A percentile compares a stretch with the other conserved stretches of the same genome.
Conservation (phyloP, 1,140 invertebrate species). For the Asobara japonica region DNA sequence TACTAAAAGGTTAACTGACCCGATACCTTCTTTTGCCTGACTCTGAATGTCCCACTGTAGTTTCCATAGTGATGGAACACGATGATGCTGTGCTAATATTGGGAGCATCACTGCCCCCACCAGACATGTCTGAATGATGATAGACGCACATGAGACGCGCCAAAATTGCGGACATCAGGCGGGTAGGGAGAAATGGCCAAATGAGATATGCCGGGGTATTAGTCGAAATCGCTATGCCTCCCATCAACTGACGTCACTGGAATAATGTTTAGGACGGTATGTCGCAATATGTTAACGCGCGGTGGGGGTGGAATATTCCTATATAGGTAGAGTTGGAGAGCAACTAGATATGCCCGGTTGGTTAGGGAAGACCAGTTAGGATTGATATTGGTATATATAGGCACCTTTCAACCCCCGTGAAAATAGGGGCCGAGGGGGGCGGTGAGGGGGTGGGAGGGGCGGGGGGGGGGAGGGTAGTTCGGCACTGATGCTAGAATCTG, state of each 20-base stretch:
- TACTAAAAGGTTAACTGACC: too few relatives aligned
- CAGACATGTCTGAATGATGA: constrained; percentile 1
- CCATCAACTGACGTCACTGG: constrained; percentile 32
- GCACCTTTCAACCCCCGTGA: neutral
- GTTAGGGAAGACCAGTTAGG: neutral
- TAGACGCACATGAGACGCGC: neutral
- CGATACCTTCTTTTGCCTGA: too few relatives aligned
- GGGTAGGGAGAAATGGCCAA: neutral
- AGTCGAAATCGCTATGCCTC: constrained; percentile 10
- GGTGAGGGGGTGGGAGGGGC: too few relatives aligned
- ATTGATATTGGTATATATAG: neutral
- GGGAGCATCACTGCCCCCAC: neutral
- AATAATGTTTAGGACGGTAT: constrained; percentile 45
- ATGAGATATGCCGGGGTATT: constrained; percentile 19
- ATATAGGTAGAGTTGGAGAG: neutral
- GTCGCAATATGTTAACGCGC: constrained; percentile 45
- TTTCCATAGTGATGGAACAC: too few relatives aligned
- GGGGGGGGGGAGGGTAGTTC: too few relatives aligned
- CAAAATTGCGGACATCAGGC: constrained; percentile 2
- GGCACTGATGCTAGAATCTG: constrained; percentile 27
- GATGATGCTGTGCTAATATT: neutral
- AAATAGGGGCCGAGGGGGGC: too few relatives aligned
- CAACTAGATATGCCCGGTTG: constrained; percentile 27
- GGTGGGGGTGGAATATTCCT: constrained; percentile 16
- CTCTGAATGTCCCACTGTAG: too few relatives aligned